These are phyloP conservation scores for Acleris emargana DNA, from an alignment of 2,888 invertebrate species.

Conservation along the genomic window DNA sequence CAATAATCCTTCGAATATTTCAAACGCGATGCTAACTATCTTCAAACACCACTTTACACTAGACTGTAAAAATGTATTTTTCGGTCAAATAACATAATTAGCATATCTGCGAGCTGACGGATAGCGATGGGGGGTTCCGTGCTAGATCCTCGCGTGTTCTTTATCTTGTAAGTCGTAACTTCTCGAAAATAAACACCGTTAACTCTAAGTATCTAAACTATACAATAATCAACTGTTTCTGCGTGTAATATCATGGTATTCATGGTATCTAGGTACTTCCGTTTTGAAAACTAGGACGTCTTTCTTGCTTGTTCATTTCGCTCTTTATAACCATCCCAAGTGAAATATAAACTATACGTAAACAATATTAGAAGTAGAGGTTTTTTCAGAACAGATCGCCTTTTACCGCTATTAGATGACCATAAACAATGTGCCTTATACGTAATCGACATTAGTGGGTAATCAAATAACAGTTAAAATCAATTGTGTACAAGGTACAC, in stretches of 20 bases:
- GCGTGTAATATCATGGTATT: background rate
- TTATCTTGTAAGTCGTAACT: slow-evolving; percentile 25
- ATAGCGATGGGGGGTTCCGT: slow-evolving; percentile 11
- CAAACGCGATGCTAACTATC: background rate
- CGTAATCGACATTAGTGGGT: too few species aligned
- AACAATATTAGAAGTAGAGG: too few species aligned
- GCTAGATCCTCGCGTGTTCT: slow-evolving; percentile 24
- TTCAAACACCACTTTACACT: background rate
- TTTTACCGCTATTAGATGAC: too few species aligned
- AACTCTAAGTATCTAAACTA: slow-evolving; percentile 13
- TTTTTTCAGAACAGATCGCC: too few species aligned
- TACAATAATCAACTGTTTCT: slow-evolving; percentile 6
- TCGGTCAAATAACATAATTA: slow-evolving; percentile 27
- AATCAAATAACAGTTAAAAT: too few species aligned
- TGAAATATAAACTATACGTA: too few species aligned
- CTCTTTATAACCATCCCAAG: too few species aligned
- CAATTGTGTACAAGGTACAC: too few species aligned
- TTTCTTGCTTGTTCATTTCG: too few species aligned
- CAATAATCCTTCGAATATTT: too few species aligned
- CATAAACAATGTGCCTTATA: too few species aligned
- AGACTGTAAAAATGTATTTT: slow-evolving; percentile 3
- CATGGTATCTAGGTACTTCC: background rate
- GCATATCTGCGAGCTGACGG: slow-evolving; percentile 15
- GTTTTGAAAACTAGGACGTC: background rate
- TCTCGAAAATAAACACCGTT: slow-evolving; percentile 26